phyloP scores from a whole-genome alignment of 2,113 vertebrate species.

The Cyphomyrus discorhynchus region DNA sequence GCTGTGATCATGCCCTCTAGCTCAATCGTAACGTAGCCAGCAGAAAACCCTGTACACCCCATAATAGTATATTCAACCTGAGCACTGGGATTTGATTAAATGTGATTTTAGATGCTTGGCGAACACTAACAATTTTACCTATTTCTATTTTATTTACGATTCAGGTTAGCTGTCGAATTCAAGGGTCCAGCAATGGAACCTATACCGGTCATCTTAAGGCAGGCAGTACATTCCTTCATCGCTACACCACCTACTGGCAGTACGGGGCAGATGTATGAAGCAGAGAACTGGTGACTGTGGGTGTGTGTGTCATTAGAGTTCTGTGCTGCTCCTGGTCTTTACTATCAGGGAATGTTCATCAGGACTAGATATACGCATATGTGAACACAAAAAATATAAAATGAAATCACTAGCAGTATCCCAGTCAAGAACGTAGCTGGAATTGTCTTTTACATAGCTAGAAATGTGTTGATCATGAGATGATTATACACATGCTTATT shows the following conservation, averaged over 20 bases:
- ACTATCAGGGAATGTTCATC: background rate
- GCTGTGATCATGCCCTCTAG: background rate
- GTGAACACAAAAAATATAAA: background rate
- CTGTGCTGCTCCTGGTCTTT: background rate
- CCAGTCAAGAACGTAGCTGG: background rate
- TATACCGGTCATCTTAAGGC: background rate
- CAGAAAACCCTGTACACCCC: background rate
- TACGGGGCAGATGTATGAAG: background rate
- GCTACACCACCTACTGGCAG: background rate
- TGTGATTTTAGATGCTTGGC: background rate
- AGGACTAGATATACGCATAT: background rate
- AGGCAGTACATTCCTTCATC: background rate
- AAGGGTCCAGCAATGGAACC: background rate
- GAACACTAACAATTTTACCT: background rate
- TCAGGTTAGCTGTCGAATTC: background rate
- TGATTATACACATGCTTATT: background rate
- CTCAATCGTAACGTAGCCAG: background rate
- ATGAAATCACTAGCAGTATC: background rate
- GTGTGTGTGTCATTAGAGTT: background rate
- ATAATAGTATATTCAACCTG: background rate
- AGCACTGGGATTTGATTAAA: background rate
- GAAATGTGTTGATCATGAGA: background rate
- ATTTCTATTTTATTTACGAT: background rate
- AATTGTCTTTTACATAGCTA: background rate
- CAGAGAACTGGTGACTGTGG: background rate